Base-by-base conservation (phyloP, 2,888 invertebrate genomes). In the Heliconius charithonia region DNA sequence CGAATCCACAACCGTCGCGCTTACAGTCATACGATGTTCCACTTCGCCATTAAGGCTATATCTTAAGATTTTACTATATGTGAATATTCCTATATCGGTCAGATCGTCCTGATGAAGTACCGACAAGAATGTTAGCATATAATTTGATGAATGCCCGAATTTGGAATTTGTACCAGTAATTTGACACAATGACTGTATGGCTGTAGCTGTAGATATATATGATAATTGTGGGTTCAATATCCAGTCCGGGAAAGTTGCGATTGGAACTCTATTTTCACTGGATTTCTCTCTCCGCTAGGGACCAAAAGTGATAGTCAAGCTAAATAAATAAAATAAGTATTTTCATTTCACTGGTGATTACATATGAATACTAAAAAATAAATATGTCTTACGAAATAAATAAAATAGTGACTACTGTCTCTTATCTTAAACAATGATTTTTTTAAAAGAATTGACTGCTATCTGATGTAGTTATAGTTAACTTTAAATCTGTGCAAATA, bases 121-220 rank as follows among this genome's bases (percentile, higher is more conserved):
- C 37, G 67, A 37, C 37, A 67, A 67, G n/a, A 67, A 67, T 37
- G 37, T 67, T 6, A 13, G 37, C 67, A 37, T 67, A 67, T 67
- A 37, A 67, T 67, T 10, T n/a, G n/a, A 13, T n/a, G 67, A 67
- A 66, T 66, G 32, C 66, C 66, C 10, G 4, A 32, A 66, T 37
- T 66, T 66, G 66, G 32, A 66, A 66, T 66, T 67, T 67, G n/a
- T 67, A 37, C 37, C n/a, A 67, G 22, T 37, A 67, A 67, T 37
- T 37, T 37, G 4, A 41, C 37, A n/a, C 67, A 4, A 37, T 67
- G 1, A 37, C 37, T 37, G 37, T 37, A 37, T 37, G n/a, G 37
- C 37, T 6, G 12, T 63, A 16, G 25, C 4, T 13, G 16, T n/a
- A n/a, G n/a, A n/a, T 63, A 4, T 29, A 27, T 4, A 16, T 29